Evolutionary conservation across 2,797 vertebrate genomes (phyloP), one percentile per base, ranked within the genome.

Genomic region (Dicrostonyx torquatus): DNA sequence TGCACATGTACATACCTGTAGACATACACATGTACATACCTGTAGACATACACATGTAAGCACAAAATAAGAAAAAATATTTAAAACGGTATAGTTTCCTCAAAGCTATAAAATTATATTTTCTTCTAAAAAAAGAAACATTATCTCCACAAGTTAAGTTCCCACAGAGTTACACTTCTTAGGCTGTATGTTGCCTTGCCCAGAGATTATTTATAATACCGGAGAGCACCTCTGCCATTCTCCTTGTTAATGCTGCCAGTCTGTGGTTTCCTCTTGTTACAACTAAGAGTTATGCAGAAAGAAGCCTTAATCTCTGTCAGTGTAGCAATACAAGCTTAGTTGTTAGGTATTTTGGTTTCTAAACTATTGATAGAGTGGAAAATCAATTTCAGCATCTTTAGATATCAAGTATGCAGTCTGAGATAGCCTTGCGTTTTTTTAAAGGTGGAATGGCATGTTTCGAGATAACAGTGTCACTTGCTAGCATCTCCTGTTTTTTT

Each of bases 291-390:
- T 70, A 77, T 37, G 75, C 6, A 79, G 43, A n/a, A 76, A 93
- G 45, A 66, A 93, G 53, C 13, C 79, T 79, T 68, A 62, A 53
- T 50, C 8, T 53, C 17, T 60, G 29, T 48, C 55, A 68, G 24
- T 88, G 26, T 50, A 50, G 62, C 40, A 58, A 34, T 53, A 18
- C 55, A 86, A 68, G 13, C 7, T 18, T 58, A 79, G 78, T 76
- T 93, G 22, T 68, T 80, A 40, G 34, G 24, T 92, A 14, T 88
- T 91, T 70, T 90, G n/a, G 40, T 60, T 94, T 84, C 18, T 20
- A 87, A 88, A 64, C 8, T 92, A 79, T 90, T 94, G 77, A 37
- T 66, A 79, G 22, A 22, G 13, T 45, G 37, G 14, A 68, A 73
- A 10, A 50, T 87, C 34, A 60, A 79, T 48, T 92, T 91, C 58